These are phyloP conservation scores for Eupithecia tripunctaria DNA, from an alignment of 2,888 invertebrate species.

Conservation along the genomic window DNA sequence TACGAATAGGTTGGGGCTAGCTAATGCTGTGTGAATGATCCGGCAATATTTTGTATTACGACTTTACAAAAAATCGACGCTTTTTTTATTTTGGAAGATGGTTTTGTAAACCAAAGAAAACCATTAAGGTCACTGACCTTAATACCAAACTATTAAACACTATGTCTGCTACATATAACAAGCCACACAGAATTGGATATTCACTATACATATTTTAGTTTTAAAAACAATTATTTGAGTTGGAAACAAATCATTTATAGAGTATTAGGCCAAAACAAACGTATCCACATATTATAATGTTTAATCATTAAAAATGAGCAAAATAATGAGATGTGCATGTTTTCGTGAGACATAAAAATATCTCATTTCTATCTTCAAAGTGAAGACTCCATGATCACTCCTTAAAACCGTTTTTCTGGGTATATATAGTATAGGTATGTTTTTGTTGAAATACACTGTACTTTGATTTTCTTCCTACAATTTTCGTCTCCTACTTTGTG, in stretches of 20 bases:
- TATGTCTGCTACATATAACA: no score
- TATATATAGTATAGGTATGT: background rate
- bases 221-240: background rate
- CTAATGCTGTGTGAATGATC: no score
- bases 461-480: background rate
- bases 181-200: no score
- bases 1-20: no score
- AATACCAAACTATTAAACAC: no score
- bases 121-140: no score
- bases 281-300: no score
- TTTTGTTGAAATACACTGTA: background rate
- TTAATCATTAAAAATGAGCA: background rate
- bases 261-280: background rate
- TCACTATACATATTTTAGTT: no score
- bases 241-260: background rate
- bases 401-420: background rate
- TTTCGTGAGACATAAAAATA: background rate
- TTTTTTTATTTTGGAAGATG: no score
- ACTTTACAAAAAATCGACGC: no score
- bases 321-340: background rate
- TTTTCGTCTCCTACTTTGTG: background rate
- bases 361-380: background rate
- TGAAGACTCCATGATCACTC: background rate
- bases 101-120: no score
- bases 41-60: no score